Evolutionary conservation across 2,888 invertebrate species (phyloP).

Genomic region (Aphidoletes aphidimyza): DNA sequence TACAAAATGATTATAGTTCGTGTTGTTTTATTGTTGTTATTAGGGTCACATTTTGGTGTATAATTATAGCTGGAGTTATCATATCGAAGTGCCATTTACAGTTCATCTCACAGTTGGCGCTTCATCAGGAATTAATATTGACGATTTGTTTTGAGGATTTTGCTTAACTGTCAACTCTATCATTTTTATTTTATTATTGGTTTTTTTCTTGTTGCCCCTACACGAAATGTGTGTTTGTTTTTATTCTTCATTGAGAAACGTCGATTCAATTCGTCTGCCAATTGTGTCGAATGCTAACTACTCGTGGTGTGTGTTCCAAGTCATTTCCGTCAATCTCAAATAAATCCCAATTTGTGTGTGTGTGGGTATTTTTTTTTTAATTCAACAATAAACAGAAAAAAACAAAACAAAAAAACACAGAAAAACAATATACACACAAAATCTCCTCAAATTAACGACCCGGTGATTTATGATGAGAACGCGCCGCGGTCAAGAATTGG

Average conservation of each 20-base stretch:
- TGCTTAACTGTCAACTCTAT: neutral
- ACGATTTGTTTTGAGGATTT: neutral
- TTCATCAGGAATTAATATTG: neutral
- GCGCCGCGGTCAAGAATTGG: neutral
- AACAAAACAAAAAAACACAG: neutral
- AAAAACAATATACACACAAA: neutral
- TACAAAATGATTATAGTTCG: slow-evolving; percentile 35
- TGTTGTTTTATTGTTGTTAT: slow-evolving; percentile 23
- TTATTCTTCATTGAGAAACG: neutral
- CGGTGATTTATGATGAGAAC: slow-evolving; percentile 46
- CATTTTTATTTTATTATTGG: neutral
- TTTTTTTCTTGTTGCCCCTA: neutral
- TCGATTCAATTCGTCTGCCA: neutral
- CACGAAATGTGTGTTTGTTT: neutral
- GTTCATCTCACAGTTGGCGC: neutral
- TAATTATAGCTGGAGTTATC: slow-evolving; percentile 23
- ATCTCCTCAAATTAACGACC: slow-evolving; percentile 17
- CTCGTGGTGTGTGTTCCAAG: slow-evolving; percentile 39
- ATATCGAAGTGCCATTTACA: slow-evolving; percentile 24
- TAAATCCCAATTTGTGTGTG: neutral
- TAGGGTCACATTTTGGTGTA: slow-evolving; percentile 5
- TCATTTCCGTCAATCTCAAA: slow-evolving; percentile 10
- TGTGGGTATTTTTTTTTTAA: neutral
- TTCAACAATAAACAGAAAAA: neutral
- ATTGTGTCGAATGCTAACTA: neutral